Evolutionary conservation across 2,113 vertebrate species (phyloP).

Genomic region (Fukomys damarensis): DNA sequence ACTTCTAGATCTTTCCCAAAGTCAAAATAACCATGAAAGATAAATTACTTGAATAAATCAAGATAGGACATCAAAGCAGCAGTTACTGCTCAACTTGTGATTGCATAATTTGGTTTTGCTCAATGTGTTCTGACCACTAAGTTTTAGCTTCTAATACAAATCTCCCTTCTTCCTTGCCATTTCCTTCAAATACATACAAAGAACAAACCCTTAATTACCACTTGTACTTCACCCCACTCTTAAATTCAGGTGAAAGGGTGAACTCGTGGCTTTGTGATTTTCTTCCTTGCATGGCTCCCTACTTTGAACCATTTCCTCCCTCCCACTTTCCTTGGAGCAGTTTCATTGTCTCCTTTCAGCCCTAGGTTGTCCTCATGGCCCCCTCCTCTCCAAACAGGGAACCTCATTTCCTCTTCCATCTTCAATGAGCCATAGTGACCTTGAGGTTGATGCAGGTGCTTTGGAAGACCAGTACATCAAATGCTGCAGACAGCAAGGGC

Average conservation of each 20-base stretch:
- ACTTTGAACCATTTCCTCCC: background rate
- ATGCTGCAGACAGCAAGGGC: slow-evolving; percentile 73
- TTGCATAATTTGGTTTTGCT: slow-evolving; percentile 45
- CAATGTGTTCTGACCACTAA: background rate
- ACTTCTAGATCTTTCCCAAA: background rate
- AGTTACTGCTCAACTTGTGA: background rate
- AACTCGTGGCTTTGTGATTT: background rate
- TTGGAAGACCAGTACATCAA: slow-evolving; percentile 76
- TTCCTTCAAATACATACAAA: background rate
- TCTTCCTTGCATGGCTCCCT: background rate
- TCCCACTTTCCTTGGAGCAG: background rate
- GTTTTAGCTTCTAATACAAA: slow-evolving; percentile 38
- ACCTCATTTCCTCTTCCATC: slow-evolving; percentile 62
- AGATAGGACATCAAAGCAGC: background rate
- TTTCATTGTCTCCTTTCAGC: background rate
- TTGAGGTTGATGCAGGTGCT: slow-evolving; percentile 65
- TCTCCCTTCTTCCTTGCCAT: background rate
- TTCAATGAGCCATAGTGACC: slow-evolving; percentile 70
- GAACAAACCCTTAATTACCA: background rate
- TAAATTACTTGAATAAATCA: background rate
- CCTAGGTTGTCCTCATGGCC: background rate
- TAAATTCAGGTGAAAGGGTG: background rate
- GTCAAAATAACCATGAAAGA: background rate
- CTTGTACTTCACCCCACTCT: background rate
- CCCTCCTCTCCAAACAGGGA: slow-evolving; percentile 48